These are phyloP conservation scores for Chloebia gouldiae DNA, from an alignment of 2,113 vertebrate genomes.

Conservation along the genomic window DNA sequence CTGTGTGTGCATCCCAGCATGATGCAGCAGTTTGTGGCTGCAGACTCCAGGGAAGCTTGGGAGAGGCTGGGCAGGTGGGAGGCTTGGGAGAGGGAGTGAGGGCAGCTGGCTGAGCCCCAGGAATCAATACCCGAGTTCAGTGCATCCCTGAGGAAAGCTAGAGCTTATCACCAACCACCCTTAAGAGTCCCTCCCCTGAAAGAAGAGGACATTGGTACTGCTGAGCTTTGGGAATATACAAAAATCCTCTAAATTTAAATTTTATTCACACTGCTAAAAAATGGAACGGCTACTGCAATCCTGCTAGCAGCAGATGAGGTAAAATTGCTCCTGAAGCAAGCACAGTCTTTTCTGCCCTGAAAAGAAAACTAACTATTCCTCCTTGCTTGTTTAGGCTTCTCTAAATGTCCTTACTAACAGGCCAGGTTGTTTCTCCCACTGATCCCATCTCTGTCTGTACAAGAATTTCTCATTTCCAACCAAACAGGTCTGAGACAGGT, in stretches of 20 bases:
- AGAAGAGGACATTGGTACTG: background rate
- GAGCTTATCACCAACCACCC: background rate
- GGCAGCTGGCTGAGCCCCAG: background rate
- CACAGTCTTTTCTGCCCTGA: background rate
- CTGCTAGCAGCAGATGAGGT: background rate
- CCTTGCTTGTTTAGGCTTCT: background rate
- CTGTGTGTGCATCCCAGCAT: background rate
- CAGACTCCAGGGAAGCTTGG: background rate
- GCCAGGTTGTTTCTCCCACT: background rate
- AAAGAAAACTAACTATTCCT: background rate
- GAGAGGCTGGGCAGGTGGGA: background rate
- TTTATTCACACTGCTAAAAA: background rate
- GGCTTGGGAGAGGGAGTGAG: background rate
- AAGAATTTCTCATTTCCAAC: background rate
- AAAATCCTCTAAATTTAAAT: background rate
- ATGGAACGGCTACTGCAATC: background rate
- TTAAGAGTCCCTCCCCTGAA: background rate
- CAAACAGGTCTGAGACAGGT: background rate
- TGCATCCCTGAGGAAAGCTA: background rate
- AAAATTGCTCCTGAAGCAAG: background rate
- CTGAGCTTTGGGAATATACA: background rate
- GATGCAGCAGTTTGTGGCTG: background rate
- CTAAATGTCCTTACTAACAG: background rate
- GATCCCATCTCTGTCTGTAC: background rate
- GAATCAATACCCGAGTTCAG: background rate